phyloP scores from a whole-genome alignment of 1,140 invertebrate genomes.

The Drosophila sp. region DNA sequence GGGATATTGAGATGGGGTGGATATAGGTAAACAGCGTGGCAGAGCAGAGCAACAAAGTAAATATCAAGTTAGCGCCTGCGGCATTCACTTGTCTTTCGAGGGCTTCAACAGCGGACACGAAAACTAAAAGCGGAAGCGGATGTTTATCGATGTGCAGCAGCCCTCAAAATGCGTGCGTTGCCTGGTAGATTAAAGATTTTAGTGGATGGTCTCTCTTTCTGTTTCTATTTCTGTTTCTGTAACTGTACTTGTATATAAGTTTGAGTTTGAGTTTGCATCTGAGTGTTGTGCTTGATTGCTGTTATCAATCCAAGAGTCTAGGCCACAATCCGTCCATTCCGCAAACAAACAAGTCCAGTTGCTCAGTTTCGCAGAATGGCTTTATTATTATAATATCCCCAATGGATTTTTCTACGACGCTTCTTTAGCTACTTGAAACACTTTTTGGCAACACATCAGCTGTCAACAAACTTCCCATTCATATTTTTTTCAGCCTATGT shows the following conservation, averaged over 20 bases:
- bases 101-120: constrained; percentile 50
- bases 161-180: constrained; percentile 50
- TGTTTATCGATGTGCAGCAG: constrained; percentile 68
- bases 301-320: constrained; percentile 30
- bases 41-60: constrained; percentile 75
- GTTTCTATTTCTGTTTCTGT: too few relatives aligned
- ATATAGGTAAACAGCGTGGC: constrained; percentile 66
- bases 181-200: constrained; percentile 22
- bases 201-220: too few relatives aligned
- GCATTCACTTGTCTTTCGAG: constrained; percentile 56
- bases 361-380: constrained; percentile 3
- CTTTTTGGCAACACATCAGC: constrained; percentile 5
- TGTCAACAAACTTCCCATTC: constrained; percentile 21
- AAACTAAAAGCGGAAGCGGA: constrained; percentile 82
- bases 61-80: constrained; percentile 81
- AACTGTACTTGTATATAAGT: constrained; percentile 1
- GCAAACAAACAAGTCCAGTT: constrained; percentile 24
- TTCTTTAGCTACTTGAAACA: not conserved
- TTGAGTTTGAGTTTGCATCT: constrained; percentile 26
- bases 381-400: constrained; percentile 42
- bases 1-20: constrained; percentile 15
- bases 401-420: constrained; percentile 7
- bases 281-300: constrained; percentile 36
- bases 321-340: constrained; percentile 3
- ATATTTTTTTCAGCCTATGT: constrained; percentile 7